Conservation (phyloP, 2,888 invertebrate genomes). For the Panopea generosa region DNA sequence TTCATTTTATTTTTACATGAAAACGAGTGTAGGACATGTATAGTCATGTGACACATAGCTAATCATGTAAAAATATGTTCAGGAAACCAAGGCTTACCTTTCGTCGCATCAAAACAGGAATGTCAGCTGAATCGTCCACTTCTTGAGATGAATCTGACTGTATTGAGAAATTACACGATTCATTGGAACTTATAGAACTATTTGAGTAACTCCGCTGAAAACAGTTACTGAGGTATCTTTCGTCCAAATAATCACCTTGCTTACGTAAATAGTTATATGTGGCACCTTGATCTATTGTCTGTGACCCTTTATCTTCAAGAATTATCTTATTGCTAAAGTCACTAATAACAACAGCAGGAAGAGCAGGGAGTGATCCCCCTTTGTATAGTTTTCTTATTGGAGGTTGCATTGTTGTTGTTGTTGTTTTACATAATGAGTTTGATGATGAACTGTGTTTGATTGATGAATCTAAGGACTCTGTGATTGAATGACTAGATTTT, state of each 20-base stretch:
- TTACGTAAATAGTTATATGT: neutral
- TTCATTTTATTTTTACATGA: too few species aligned
- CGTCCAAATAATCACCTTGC: conserved; percentile 19
- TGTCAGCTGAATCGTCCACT: conserved; percentile 32
- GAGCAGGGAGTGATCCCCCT: conserved; percentile 6
- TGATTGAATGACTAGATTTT: too few species aligned
- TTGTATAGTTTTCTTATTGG: neutral
- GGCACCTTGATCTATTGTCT: conserved; percentile 18
- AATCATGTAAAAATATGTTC: too few species aligned
- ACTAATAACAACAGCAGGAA: conserved; percentile 66
- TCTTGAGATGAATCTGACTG: conserved; percentile 55
- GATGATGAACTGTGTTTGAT: conserved; percentile 18
- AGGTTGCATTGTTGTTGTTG: conserved; percentile 2
- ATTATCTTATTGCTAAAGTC: conserved; percentile 56
- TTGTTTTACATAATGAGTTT: neutral
- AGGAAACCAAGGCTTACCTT: too few species aligned
- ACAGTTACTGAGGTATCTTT: conserved; percentile 11
- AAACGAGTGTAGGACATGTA: too few species aligned
- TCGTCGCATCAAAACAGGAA: conserved; percentile 9
- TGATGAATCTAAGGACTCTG: too few species aligned
- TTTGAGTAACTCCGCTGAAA: conserved; percentile 42
- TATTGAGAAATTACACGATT: conserved; percentile 37
- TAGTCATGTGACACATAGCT: too few species aligned
- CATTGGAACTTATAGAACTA: conserved; percentile 58
- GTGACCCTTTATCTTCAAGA: conserved; percentile 31